phyloP scores from a whole-genome alignment of 35 echinoderm and acorn worm species.

The Apostichopus parvimensis region DNA sequence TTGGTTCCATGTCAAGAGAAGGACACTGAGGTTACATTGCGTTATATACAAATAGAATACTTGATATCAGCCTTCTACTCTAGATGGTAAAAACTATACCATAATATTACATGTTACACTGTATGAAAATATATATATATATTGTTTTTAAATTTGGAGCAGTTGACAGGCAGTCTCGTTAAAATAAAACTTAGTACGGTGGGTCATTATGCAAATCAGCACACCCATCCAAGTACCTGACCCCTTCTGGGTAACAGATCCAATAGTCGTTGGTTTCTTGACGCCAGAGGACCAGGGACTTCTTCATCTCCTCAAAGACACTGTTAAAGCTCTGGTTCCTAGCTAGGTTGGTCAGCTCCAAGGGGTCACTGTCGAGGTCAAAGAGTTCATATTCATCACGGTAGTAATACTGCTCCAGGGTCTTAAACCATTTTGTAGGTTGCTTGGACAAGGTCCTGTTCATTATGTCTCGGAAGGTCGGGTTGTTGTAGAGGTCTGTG shows the following conservation, averaged over 20 bases:
- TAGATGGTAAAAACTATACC: too few species aligned
- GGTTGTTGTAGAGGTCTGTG: constrained; percentile 71
- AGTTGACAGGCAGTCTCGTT: too few species aligned
- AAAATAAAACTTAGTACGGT: neutral
- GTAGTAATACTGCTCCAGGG: constrained; percentile 90
- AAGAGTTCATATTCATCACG: constrained; percentile 83
- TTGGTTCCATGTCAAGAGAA: too few species aligned
- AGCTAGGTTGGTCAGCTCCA: constrained; percentile 80
- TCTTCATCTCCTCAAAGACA: constrained; percentile 49
- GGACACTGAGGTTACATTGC: too few species aligned
- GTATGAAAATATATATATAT: too few species aligned
- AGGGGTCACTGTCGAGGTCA: constrained; percentile 69
- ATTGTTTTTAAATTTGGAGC: too few species aligned
- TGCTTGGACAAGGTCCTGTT: constrained; percentile 61
- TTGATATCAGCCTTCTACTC: too few species aligned
- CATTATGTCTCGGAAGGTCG: constrained; percentile 79
- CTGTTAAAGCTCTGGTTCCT: constrained; percentile 33
- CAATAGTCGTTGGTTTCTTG: constrained; percentile 71
- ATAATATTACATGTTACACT: too few species aligned
- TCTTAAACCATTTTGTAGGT: constrained; percentile 86
- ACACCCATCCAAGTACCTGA: constrained; percentile 31
- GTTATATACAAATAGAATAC: too few species aligned
- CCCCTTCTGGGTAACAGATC: constrained; percentile 83
- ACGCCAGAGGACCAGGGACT: constrained; percentile 66
- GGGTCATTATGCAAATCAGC: constrained; percentile 48